Evolutionary conservation across 30 jellyfish, hydroid and myxozoan species (phyloP).

Genomic region (Sanderia malayensis): DNA sequence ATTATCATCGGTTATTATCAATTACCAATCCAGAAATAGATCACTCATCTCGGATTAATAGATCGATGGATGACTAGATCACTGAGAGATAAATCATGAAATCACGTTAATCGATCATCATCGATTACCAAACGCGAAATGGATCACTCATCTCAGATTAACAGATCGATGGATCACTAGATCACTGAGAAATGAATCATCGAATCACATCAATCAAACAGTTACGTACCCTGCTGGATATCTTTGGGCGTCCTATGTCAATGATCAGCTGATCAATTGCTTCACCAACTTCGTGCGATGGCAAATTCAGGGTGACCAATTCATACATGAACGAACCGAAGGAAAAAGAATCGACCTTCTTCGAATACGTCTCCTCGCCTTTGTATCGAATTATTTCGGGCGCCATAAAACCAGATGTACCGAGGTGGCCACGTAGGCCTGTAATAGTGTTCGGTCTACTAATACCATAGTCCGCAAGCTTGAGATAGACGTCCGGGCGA

Average conservation of each 20-base stretch:
- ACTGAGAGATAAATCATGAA: no score
- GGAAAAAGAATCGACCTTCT: conserved; percentile 91
- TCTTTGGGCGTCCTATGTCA: conserved; percentile 83
- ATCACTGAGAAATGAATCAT: no score
- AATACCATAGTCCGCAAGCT: conserved; percentile 91
- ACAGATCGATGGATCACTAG: no score
- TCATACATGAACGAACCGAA: conserved; percentile 94
- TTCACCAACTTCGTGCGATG: conserved; percentile 59
- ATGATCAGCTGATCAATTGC: conserved; percentile 68
- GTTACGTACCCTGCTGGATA: conserved; percentile 59
- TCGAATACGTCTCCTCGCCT: conserved; percentile 87
- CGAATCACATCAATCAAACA: background rate
- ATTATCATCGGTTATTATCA: no score
- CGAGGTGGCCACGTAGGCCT: conserved; percentile 80
- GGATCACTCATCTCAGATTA: no score
- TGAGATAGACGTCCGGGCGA: conserved; percentile 31
- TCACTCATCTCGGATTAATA: no score
- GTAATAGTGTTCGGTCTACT: conserved; percentile 86
- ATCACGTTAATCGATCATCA: no score
- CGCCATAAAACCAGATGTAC: conserved; percentile 94
- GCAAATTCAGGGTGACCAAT: conserved; percentile 78
- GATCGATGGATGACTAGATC: no score
- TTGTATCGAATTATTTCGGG: conserved; percentile 82
- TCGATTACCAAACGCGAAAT: no score
- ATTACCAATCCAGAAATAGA: no score